These are phyloP conservation scores for Phenganax stokvisi DNA, from an alignment of 92 coral and sea anemone species.

Conservation along the genomic window DNA sequence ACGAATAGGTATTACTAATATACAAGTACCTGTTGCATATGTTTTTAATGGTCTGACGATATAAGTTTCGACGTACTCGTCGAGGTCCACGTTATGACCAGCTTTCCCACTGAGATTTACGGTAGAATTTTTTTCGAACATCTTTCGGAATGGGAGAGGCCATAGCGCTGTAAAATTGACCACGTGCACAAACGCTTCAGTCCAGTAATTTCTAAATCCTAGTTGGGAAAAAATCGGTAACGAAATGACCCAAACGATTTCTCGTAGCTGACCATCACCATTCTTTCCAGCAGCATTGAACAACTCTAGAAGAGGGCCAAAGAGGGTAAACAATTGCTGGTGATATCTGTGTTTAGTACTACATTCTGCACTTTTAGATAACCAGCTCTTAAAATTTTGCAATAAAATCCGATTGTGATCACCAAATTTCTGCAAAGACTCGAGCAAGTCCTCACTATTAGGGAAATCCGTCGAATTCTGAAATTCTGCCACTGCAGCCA, in stretches of 20 bases:
- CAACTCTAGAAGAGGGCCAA: constrained; percentile 42
- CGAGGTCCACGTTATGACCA: constrained; percentile 49
- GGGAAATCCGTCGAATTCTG: constrained; percentile 35
- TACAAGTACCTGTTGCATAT: constrained; percentile 35
- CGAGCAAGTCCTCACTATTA: background rate
- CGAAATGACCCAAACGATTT: constrained; percentile 38
- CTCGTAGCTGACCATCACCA: constrained; percentile 40
- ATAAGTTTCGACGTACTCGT: constrained; percentile 51
- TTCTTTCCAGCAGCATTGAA: constrained; percentile 9
- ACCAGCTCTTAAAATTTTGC: constrained; percentile 29
- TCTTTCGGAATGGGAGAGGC: constrained; percentile 41
- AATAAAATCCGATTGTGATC: constrained; percentile 23
- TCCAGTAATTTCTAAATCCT: constrained; percentile 33
- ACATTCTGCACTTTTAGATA: background rate
- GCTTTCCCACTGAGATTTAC: constrained; percentile 37
- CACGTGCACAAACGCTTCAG: constrained; percentile 50
- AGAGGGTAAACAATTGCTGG: constrained; percentile 40
- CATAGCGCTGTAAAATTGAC: constrained; percentile 39
- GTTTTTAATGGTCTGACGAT: constrained; percentile 47
- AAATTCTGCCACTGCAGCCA: constrained; percentile 48
- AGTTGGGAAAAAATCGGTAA: constrained; percentile 47
- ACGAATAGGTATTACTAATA: background rate
- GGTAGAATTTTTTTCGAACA: constrained; percentile 31
- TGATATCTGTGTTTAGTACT: constrained; percentile 29
- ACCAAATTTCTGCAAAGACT: background rate